These are phyloP conservation scores for Holocentrus rufus DNA, from an alignment of 2,797 vertebrate genomes.

Conservation along the genomic window DNA sequence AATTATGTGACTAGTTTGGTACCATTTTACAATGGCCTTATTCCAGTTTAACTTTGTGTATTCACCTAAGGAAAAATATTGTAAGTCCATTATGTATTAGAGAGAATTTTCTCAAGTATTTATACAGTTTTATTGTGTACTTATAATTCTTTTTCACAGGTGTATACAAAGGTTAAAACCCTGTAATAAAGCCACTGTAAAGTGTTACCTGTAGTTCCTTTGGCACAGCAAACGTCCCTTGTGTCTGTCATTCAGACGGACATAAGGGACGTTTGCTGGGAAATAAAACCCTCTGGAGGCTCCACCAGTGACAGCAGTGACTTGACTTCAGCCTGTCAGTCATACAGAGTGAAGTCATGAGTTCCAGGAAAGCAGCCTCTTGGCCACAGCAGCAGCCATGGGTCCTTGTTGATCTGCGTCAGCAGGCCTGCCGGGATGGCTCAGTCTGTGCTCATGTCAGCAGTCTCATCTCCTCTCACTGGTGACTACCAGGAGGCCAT, in stretches of 20 bases:
- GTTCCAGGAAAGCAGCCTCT: constrained; percentile 59
- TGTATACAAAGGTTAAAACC: too few species aligned
- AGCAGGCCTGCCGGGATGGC: constrained; percentile 43
- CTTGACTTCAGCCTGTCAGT: constrained; percentile 17
- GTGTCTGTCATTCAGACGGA: constrained; percentile 10
- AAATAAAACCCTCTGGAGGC: constrained; percentile 12
- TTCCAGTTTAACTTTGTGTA: too few species aligned
- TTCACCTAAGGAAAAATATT: too few species aligned
- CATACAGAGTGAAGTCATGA: constrained; percentile 19
- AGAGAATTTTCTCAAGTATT: too few species aligned
- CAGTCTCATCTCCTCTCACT: constrained; percentile 58
- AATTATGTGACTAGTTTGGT: too few species aligned
- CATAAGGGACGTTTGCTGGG: constrained; percentile 9
- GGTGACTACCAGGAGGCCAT: constrained; percentile 60
- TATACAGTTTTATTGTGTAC: too few species aligned
- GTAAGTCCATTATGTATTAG: too few species aligned
- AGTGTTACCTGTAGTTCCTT: too few species aligned
- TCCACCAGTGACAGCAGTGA: constrained; percentile 4
- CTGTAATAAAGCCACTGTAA: too few species aligned
- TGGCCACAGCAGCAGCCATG: constrained; percentile 26
- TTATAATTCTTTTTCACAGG: too few species aligned
- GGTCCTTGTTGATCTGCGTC: constrained; percentile 56
- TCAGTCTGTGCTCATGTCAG: constrained; percentile 59
- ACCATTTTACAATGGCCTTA: too few species aligned
- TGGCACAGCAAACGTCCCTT: too few species aligned